phyloP scores from a whole-genome alignment of 1,140 invertebrate genomes.

The Holotrichia oblita region DNA sequence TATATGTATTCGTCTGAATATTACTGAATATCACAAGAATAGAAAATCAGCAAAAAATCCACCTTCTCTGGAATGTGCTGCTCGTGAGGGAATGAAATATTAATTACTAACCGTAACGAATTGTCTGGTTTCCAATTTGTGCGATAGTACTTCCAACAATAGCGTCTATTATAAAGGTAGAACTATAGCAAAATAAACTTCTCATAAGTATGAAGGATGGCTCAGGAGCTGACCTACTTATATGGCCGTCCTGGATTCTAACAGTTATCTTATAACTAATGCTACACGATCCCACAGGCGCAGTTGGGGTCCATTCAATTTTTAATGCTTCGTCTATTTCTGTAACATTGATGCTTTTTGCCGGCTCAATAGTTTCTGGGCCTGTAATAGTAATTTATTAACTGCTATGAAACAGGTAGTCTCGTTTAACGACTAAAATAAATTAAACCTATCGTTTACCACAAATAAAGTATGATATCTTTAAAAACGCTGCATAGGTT shows the following conservation, averaged over 20 bases:
- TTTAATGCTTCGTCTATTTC: background rate
- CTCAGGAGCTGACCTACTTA: background rate
- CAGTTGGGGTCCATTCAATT: background rate
- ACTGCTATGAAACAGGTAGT: no score
- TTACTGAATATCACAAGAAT: background rate
- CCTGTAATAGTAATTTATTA: no score
- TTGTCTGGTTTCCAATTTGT: background rate
- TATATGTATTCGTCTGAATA: background rate
- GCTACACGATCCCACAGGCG: background rate
- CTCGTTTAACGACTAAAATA: no score
- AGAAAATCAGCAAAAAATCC: no score
- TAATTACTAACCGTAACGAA: no score
- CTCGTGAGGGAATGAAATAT: no score
- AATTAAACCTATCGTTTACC: no score
- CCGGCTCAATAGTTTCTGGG: no score
- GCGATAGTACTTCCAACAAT: background rate
- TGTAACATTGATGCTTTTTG: no score
- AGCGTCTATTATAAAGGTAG: background rate
- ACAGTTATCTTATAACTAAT: background rate
- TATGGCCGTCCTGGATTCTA: background rate
- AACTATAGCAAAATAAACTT: background rate
- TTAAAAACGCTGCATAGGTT: no score
- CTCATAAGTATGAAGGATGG: background rate
- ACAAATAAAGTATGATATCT: no score
- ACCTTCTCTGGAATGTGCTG: no score